A percentile compares a stretch with the other conserved stretches of the same genome.
Conservation (phyloP, 2,113 vertebrate genomes). For the Pterocles burchelli region DNA sequence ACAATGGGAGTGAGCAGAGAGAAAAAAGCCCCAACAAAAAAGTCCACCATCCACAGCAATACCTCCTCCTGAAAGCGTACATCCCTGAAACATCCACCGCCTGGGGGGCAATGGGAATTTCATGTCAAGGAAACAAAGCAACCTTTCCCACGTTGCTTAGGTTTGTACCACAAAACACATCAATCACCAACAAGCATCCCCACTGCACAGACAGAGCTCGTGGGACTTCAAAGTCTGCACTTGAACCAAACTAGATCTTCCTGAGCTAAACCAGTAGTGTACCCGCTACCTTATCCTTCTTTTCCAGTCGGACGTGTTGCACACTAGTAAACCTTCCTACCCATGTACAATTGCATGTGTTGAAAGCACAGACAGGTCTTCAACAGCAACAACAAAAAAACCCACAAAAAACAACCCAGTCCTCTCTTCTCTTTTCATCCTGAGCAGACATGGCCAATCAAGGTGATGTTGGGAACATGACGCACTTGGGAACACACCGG, state of each 20-base stretch:
- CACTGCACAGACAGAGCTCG: accelerated
- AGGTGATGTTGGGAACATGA: neutral
- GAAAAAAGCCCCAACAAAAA: neutral
- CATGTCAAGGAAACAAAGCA: neutral
- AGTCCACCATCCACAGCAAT: neutral
- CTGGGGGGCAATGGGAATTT: neutral
- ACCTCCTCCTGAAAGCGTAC: neutral
- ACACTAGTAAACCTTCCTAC: neutral
- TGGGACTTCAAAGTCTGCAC: neutral
- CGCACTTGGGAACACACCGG: neutral
- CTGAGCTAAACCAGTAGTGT: neutral
- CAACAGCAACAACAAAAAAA: neutral
- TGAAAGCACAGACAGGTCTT: neutral
- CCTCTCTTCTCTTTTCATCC: neutral
- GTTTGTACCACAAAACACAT: neutral
- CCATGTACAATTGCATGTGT: too few relatives aligned
- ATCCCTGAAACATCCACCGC: neutral
- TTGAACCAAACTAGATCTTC: neutral
- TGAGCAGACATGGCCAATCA: accelerated
- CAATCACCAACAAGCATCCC: neutral
- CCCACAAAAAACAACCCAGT: neutral
- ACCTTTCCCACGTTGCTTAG: neutral
- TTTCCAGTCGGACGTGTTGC: neutral
- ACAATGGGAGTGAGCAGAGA: neutral
- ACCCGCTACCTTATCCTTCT: neutral